Base-by-base conservation (phyloP, 2,113 vertebrate genomes). In the Lagopus muta region DNA sequence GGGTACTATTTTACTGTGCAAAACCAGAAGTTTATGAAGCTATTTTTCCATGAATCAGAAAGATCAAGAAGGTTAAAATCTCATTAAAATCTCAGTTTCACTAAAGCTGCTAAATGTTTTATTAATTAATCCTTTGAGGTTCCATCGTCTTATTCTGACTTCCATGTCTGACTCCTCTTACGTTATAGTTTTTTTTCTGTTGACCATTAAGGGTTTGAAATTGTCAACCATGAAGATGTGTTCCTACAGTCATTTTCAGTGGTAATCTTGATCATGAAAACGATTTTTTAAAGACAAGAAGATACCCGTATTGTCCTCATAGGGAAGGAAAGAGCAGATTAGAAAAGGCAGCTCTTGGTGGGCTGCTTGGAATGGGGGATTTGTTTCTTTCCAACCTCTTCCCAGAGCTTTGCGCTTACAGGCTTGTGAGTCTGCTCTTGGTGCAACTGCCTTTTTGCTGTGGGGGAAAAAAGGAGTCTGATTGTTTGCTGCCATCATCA, bases 71-170 rank as follows among this genome's bases (percentile, higher is more conserved):
- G 12, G 45, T 73, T 69, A 54, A 58, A 82, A 66, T 88, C 67
- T 65, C 70, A 4, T 73, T 69, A 54, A 58, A 82, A 66, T 88
- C 64, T 65, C 70, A 4, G 8, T 82, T n/a, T 93, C 11, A 8
- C 8, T 65, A 58, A 65, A 30, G 67, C 18, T 52, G 27, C 6
- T 70, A n/a, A 50, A 40, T 32, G 2, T 70, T 52, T 87, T 61
- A 8, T 70, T 72, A 87, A 64, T 69, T 6, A 66, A 13, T 75
- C 22, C 36, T 79, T 85, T 2, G 3, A 52, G 10, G 8, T 77
- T 69, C 8, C 18, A 0, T 40, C 61, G 14, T 66, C 20, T 16
- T 79, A 4, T 10, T 0, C 0, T 73, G 54, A 62, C 20, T 54
- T 77, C 36, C 1, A 1, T 10, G 1, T 40, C 11, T 36, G 13